Base-by-base conservation (phyloP, 2,797 vertebrate genomes). In the Hemitrygon akajei region DNA sequence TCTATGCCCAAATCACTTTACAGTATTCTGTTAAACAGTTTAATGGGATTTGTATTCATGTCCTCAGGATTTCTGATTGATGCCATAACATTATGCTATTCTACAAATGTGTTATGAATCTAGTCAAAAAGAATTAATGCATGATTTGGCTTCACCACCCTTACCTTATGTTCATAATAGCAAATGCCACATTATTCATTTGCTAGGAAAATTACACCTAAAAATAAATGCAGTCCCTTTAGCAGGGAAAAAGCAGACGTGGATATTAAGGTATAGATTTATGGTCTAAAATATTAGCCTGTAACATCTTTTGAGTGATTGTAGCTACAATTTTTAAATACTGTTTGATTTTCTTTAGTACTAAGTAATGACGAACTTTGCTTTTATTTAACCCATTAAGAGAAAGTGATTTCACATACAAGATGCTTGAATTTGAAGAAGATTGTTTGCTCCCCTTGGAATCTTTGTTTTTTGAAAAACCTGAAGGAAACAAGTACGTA, bases 381-480 rank as follows among this genome's bases (percentile, higher is more conserved):
- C 27, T 76, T 93, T 2, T 73, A 71, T 73, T 20, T 30, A 7
- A n/a, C 66, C 40, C 27, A 47, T 27, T 27, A 30, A 93, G 71
- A 37, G 4, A 30, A 37, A 92, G 91, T 47, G 40, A 16, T 94
- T 95, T 91, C 94, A 89, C 94, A 86, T 94, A 94, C 95, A 95
- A 95, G 94, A 98, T 98, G 98, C 94, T 96, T 93, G 96, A 95
- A 93, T 96, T 97, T 75, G 95, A 96, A 94, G 96, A 93, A 12
- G 91, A 98, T 71, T 94, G 93, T 94, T 93, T 95, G n/a, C 96
- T 97, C 95, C 95, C 97, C 77, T 94, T 98, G 96, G 97, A 98
- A 95, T 96, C 94, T 95, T 96, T 98, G 91, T 98, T 98, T 97
- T 98, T 97, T 96, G 97, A 98, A 95, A 97, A 96, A 95, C 97